These are phyloP conservation scores for Nothura maculosa DNA, from an alignment of 2,797 vertebrate genomes.

Conservation along the genomic window DNA sequence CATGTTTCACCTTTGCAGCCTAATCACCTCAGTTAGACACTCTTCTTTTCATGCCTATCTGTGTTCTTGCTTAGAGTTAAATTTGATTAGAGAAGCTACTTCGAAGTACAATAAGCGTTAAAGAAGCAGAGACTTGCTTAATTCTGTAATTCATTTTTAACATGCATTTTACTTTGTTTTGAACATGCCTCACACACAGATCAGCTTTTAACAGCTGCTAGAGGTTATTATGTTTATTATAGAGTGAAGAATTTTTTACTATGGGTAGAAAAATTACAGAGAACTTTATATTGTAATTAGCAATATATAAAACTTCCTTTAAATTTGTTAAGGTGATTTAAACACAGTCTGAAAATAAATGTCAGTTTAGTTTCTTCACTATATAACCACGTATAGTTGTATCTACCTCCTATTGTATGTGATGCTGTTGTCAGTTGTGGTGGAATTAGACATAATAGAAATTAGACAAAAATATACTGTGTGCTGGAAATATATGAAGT, in stretches of 20 bases:
- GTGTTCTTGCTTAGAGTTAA: background rate
- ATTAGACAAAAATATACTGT: background rate
- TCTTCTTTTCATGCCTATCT: background rate
- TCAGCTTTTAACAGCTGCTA: conserved; percentile 29
- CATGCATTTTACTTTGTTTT: background rate
- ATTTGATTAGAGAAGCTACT: conserved; percentile 10
- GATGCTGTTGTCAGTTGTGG: background rate
- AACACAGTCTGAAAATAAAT: background rate
- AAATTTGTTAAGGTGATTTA: background rate
- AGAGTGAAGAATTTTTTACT: conserved; percentile 11
- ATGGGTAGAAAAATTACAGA: background rate
- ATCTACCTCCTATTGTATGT: background rate
- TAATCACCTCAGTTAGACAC: background rate
- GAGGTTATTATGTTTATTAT: background rate
- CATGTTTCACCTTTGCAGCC: background rate
- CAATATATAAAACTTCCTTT: background rate
- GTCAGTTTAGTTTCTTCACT: background rate
- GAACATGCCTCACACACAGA: background rate
- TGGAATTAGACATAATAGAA: background rate
- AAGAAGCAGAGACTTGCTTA: fast-evolving
- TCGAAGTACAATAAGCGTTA: conserved; percentile 8
- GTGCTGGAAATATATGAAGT: background rate
- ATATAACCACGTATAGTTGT: background rate
- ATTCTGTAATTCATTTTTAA: conserved; percentile 10
- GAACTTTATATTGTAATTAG: background rate